Evolutionary conservation across 2,113 vertebrate species (phyloP).

Genomic region (Phocoena sinus): DNA sequence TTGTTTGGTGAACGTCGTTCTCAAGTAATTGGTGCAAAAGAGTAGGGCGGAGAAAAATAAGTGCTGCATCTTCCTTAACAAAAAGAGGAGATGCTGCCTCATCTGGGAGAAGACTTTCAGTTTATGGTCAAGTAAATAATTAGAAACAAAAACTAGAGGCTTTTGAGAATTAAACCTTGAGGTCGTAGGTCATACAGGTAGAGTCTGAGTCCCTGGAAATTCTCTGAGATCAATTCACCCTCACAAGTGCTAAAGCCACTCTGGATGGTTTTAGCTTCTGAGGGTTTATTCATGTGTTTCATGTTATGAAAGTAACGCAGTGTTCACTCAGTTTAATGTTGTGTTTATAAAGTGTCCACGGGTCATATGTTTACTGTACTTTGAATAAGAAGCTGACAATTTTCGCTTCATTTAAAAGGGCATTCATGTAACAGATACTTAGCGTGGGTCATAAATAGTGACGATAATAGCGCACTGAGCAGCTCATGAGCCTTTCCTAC

Average conservation of each 20-base stretch:
- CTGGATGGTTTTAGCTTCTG: conserved; percentile 5
- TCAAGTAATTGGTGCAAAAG: neutral
- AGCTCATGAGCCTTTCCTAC: neutral
- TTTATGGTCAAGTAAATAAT: conserved; percentile 35
- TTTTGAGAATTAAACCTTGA: conserved; percentile 15
- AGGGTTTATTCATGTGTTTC: neutral
- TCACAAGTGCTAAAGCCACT: conserved; percentile 29
- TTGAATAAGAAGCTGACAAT: neutral
- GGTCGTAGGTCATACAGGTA: neutral
- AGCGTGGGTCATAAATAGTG: neutral
- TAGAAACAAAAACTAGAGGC: conserved; percentile 25
- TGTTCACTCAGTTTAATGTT: neutral
- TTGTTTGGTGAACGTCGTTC: neutral
- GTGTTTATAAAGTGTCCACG: neutral
- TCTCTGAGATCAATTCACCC: conserved; percentile 46
- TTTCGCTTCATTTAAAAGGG: conserved; percentile 16
- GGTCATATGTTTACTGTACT: neutral
- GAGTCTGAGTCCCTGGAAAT: conserved; percentile 58
- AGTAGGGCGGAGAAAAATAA: neutral
- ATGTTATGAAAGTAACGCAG: conserved; percentile 9
- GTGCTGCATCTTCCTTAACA: neutral
- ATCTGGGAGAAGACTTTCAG: neutral
- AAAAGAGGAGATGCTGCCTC: neutral
- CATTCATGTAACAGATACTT: neutral
- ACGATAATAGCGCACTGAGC: neutral